Evolutionary conservation across 2,888 invertebrate genomes (phyloP).

Genomic region (Cosmorhoe ocellata): DNA sequence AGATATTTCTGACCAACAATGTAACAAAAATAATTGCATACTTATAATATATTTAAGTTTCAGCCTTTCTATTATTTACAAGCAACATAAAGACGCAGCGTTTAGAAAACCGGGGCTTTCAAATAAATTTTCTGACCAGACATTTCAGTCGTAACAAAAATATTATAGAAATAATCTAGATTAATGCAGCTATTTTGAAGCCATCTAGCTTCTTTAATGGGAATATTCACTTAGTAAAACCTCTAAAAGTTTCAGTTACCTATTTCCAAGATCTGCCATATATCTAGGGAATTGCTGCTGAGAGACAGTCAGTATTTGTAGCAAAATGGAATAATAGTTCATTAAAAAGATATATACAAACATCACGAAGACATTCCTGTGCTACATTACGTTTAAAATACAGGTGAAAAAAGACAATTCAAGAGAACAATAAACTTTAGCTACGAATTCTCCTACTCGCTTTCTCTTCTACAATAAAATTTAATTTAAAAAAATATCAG

Average conservation of each 20-base stretch:
- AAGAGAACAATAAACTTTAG: not conserved
- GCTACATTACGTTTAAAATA: constrained; percentile 45
- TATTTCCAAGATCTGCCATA: constrained; percentile 60
- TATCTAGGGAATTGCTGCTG: constrained; percentile 55
- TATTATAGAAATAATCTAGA: constrained; percentile 11
- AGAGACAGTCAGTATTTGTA: constrained; percentile 60
- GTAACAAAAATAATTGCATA: no score
- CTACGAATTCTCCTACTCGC: no score
- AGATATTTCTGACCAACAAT: no score
- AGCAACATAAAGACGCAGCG: no score
- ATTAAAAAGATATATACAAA: constrained; percentile 77
- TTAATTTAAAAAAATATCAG: no score
- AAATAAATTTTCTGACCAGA: not conserved
- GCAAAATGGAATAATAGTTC: constrained; percentile 66
- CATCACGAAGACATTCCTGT: constrained; percentile 66
- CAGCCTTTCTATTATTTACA: no score
- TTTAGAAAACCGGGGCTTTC: not conserved
- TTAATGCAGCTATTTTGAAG: constrained; percentile 17
- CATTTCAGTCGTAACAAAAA: constrained; percentile 13
- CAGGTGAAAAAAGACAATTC: not conserved
- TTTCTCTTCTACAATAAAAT: no score
- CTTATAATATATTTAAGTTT: no score
- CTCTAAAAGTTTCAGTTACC: constrained; percentile 46
- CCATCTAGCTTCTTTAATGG: constrained; percentile 51
- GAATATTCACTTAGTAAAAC: constrained; percentile 56